Percentiles rank a stretch among this genome's conserved stretches.
phyloP scores from a whole-genome alignment of 2,888 invertebrate species.

The Hypomecis atomaria region DNA sequence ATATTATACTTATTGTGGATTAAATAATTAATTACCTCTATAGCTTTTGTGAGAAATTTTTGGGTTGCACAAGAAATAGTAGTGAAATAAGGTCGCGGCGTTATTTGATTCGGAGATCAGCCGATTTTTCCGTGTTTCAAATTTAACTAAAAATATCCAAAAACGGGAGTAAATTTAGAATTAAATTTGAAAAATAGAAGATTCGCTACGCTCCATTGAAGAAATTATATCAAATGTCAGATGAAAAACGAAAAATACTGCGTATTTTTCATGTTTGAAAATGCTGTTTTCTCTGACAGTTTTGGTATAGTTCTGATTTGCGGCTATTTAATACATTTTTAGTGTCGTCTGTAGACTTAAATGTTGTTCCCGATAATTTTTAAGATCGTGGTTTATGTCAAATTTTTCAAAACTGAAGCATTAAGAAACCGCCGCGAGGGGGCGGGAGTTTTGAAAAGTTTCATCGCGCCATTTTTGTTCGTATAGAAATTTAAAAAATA shows the following conservation, averaged over 20 bases:
- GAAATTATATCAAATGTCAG: constrained; percentile 36
- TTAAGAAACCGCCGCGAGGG: constrained; percentile 33
- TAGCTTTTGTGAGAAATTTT: constrained; percentile 80
- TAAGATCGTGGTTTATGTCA: constrained; percentile 68
- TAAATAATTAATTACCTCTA: constrained; percentile 79
- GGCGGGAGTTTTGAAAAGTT: constrained; percentile 61
- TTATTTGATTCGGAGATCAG: constrained; percentile 59
- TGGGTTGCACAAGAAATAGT: constrained; percentile 82
- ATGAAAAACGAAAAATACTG: constrained; percentile 10
- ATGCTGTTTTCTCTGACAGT: constrained; percentile 11
- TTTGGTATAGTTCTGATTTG: constrained; percentile 34
- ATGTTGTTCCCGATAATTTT: constrained; percentile 83
- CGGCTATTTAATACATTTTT: constrained; percentile 57
- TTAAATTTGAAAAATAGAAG: constrained; percentile 18
- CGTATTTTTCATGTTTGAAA: constrained; percentile 8
- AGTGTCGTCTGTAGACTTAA: constrained; percentile 74
- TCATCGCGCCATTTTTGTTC: constrained; percentile 64
- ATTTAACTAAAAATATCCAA: constrained; percentile 21
- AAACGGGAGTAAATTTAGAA: constrained; percentile 1
- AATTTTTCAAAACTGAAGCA: constrained; percentile 61
- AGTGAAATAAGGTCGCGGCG: constrained; percentile 67
- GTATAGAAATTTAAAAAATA: constrained; percentile 72
- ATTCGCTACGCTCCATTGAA: constrained; percentile 15
- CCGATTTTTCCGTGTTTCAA: constrained; percentile 8
- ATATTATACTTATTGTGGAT: constrained; percentile 81